phyloP scores from a whole-genome alignment of 2,797 vertebrate species.

The Lerista edwardsae region DNA sequence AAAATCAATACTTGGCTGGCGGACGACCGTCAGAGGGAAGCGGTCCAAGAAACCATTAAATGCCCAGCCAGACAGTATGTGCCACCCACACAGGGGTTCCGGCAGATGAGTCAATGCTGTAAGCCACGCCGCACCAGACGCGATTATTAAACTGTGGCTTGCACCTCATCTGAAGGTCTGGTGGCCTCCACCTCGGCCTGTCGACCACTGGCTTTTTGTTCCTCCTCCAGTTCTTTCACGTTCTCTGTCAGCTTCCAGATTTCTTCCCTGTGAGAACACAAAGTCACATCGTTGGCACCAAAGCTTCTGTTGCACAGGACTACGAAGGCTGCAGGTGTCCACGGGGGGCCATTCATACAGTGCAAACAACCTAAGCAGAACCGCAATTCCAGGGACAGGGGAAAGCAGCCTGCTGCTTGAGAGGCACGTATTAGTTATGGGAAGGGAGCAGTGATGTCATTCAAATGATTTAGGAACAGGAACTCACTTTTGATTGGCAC shows the following conservation, averaged over 20 bases:
- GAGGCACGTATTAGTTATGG: too few species aligned
- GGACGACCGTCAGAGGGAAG: neutral
- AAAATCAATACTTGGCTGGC: neutral
- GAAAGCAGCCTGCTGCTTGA: too few species aligned
- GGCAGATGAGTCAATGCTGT: neutral
- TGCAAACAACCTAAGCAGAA: neutral
- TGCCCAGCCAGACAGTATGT: neutral
- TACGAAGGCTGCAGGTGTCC: too few species aligned
- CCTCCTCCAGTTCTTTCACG: slow-evolving; percentile 74
- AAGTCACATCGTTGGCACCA: neutral
- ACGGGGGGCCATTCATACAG: neutral
- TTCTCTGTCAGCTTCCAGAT: slow-evolving; percentile 74
- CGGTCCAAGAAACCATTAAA: neutral
- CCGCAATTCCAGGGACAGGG: neutral
- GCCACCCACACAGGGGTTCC: neutral
- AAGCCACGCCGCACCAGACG: neutral
- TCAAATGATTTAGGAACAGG: too few species aligned
- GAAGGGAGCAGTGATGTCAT: too few species aligned
- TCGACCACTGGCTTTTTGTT: slow-evolving; percentile 53
- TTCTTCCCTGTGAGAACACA: slow-evolving; percentile 75
- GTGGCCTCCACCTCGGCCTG: slow-evolving; percentile 37
- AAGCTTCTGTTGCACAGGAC: slow-evolving; percentile 13
- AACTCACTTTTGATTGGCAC: too few species aligned
- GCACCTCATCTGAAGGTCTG: slow-evolving; percentile 62
- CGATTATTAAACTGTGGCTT: neutral